These are phyloP conservation scores for Lamellibrachia columna DNA, from an alignment of 2,888 invertebrate genomes.

Conservation along the genomic window DNA sequence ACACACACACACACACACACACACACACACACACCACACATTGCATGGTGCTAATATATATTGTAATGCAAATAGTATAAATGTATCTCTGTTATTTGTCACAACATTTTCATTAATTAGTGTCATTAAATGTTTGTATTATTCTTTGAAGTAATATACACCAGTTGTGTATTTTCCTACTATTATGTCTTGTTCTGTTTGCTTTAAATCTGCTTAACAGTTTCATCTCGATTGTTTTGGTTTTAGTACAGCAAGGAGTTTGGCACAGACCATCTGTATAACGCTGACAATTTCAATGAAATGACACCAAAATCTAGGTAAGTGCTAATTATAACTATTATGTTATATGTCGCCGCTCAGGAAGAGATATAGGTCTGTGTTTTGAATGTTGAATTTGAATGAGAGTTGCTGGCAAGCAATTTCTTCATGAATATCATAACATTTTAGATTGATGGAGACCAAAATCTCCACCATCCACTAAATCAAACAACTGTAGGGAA, in stretches of 20 bases:
- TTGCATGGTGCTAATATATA: background rate
- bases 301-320: constrained; percentile 74
- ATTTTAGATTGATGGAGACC: too few relatives aligned
- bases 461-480: too few relatives aligned
- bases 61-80: background rate
- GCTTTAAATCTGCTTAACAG: too few relatives aligned
- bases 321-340: background rate
- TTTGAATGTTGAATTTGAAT: background rate
- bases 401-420: too few relatives aligned
- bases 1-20: background rate
- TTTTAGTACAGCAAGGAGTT: constrained; percentile 73
- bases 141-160: background rate
- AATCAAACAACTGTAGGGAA: too few relatives aligned
- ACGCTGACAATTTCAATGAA: constrained; percentile 94
- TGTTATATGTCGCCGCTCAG: background rate
- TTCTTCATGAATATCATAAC: too few relatives aligned
- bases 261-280: constrained; percentile 83
- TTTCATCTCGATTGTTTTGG: background rate
- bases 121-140: background rate
- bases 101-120: background rate
- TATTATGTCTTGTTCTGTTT: too few relatives aligned
- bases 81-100: background rate
- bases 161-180: background rate
- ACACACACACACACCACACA: background rate
- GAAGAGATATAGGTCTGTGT: too few relatives aligned